Evolutionary conservation across 64 coral and sea anemone species (phyloP).

Genomic region (Montipora efflorescens): DNA sequence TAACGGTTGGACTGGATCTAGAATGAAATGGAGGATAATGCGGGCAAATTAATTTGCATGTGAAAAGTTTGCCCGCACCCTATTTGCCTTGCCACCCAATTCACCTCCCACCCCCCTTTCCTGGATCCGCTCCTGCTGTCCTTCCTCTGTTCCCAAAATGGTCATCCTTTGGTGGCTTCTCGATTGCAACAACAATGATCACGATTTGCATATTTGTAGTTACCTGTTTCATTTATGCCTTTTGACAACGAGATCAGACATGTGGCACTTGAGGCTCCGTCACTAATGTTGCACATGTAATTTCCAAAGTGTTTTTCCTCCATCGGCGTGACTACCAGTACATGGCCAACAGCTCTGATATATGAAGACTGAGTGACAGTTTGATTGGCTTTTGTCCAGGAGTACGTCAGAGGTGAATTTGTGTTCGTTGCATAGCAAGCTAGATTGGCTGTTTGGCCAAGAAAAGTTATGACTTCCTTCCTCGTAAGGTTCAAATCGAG

Average conservation of each 20-base stretch:
- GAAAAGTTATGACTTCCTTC: constrained; percentile 9
- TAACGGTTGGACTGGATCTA: too few relatives aligned
- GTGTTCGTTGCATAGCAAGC: constrained; percentile 33
- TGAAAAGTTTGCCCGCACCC: too few relatives aligned
- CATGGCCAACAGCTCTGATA: not conserved
- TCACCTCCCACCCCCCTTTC: too few relatives aligned
- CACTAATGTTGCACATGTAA: constrained; percentile 11
- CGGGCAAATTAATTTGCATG: too few relatives aligned
- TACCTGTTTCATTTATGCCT: constrained; percentile 17
- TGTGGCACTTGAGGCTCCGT: constrained; percentile 18
- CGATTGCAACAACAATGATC: too few relatives aligned
- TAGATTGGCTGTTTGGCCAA: constrained; percentile 18
- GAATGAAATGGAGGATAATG: too few relatives aligned
- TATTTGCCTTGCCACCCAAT: too few relatives aligned
- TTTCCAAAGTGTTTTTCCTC: constrained; percentile 28
- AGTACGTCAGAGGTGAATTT: constrained; percentile 1
- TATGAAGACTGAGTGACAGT: constrained; percentile 1
- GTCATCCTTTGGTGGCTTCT: too few relatives aligned
- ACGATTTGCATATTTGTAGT: not conserved
- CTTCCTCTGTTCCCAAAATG: too few relatives aligned
- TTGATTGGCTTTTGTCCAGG: constrained; percentile 50
- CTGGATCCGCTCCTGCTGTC: too few relatives aligned
- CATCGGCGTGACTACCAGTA: constrained; percentile 14
- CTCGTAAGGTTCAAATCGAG: constrained; percentile 14
- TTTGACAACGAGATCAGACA: constrained; percentile 5